These are phyloP conservation scores for Pherbina coryleti DNA, from an alignment of 2,888 invertebrate genomes.

Conservation along the genomic window DNA sequence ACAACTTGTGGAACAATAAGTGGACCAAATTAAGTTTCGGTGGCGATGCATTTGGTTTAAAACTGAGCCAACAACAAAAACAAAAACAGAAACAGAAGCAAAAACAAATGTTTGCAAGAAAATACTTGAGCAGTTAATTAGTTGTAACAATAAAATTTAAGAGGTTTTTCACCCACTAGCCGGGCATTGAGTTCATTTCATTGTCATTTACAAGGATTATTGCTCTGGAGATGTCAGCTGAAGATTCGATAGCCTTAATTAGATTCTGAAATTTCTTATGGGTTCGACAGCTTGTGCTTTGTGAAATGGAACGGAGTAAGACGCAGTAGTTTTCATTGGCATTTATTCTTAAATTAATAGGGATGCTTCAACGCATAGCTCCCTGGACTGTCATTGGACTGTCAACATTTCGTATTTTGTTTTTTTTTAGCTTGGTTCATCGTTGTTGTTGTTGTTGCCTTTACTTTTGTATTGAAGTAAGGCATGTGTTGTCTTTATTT, in stretches of 20 bases:
- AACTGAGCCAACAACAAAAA: neutral
- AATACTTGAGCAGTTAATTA: conserved; percentile 1
- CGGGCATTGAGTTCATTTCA: neutral
- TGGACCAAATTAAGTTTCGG: conserved; percentile 67
- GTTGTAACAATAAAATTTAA: neutral
- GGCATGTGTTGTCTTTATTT: too few relatives aligned
- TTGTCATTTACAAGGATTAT: neutral
- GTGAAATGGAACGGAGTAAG: too few relatives aligned
- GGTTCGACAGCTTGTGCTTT: too few relatives aligned
- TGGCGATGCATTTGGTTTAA: conserved; percentile 43
- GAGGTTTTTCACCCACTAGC: neutral
- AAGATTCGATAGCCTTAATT: neutral
- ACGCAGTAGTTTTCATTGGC: neutral
- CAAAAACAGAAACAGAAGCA: neutral
- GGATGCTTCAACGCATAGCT: neutral
- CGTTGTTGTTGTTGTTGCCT: neutral
- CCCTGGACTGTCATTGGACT: neutral
- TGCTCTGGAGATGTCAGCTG: neutral
- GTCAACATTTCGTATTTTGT: neutral
- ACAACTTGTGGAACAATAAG: conserved; percentile 66
- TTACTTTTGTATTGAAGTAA: too few relatives aligned
- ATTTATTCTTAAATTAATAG: neutral
- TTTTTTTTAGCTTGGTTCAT: neutral
- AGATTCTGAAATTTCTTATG: neutral
- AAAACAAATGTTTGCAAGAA: neutral